phyloP scores from a whole-genome alignment of 2,888 invertebrate genomes.

The Mantis religiosa region DNA sequence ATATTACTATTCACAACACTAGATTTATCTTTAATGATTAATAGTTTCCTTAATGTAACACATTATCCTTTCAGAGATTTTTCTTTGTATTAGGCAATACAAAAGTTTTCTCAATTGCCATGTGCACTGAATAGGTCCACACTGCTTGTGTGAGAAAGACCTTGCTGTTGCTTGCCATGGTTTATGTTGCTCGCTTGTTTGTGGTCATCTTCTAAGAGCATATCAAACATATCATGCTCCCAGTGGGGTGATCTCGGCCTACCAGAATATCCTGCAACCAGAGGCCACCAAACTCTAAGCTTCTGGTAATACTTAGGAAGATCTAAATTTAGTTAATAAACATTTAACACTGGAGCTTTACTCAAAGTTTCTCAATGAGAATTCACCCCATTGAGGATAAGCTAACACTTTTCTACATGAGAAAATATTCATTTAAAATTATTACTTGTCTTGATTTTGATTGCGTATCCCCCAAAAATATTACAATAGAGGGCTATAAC shows the following conservation, averaged over 20 bases:
- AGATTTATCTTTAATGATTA: no score
- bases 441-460: background rate
- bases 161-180: slow-evolving; percentile 3
- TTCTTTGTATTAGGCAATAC: background rate
- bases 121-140: background rate
- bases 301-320: background rate
- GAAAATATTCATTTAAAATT: background rate
- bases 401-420: background rate
- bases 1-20: no score
- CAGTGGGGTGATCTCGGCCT: slow-evolving; percentile 30
- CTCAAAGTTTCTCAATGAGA: background rate
- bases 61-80: no score
- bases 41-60: no score
- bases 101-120: background rate
- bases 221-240: slow-evolving; percentile 33
- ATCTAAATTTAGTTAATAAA: background rate
- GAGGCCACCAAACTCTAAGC: background rate
- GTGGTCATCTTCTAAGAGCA: slow-evolving; percentile 17
- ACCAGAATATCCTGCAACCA: slow-evolving; percentile 26
- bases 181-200: background rate
- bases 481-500: no score
- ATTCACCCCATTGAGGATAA: no score
- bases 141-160: background rate
- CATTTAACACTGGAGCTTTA: background rate
- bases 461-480: background rate